Percentiles rank a stretch among this genome's conserved stretches.
These are phyloP conservation scores for Sminthurinus aureus DNA, from an alignment of 2,888 invertebrate genomes.

Conservation along the genomic window DNA sequence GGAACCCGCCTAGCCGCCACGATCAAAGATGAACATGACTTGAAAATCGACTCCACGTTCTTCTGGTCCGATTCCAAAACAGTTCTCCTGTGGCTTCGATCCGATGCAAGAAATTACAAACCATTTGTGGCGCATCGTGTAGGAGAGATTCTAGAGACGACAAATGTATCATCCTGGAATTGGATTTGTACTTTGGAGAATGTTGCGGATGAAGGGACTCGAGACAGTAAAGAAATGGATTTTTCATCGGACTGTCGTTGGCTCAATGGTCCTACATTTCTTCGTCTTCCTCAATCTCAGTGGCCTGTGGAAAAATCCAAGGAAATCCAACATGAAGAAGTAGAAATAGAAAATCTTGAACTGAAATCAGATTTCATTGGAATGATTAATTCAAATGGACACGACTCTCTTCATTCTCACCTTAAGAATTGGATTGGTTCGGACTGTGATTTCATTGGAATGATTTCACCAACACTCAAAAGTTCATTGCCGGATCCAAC, in stretches of 20 bases:
- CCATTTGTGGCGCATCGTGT: slow-evolving; percentile 49
- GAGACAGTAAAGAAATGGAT: slow-evolving; percentile 12
- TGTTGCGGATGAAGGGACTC: slow-evolving; percentile 52
- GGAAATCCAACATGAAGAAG: neutral
- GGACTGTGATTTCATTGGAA: neutral
- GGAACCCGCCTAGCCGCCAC: slow-evolving; percentile 25
- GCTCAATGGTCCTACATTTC: slow-evolving; percentile 51
- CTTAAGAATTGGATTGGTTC: neutral
- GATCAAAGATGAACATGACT: slow-evolving; percentile 24
- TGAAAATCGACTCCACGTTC: slow-evolving; percentile 3
- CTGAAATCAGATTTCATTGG: neutral
- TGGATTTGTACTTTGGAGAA: slow-evolving; percentile 48
- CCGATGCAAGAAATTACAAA: slow-evolving; percentile 39
- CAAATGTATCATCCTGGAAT: slow-evolving; percentile 41
- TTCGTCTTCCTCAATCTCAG: slow-evolving; percentile 18
- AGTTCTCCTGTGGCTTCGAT: slow-evolving; percentile 47
- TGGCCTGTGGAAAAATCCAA: slow-evolving; percentile 37
- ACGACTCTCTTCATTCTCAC: neutral
- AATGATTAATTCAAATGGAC: neutral
- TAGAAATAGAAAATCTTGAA: neutral
- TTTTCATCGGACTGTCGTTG: slow-evolving; percentile 38
- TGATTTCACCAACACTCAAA: neutral
- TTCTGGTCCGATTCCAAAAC: slow-evolving; percentile 51
- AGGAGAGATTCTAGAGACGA: slow-evolving; percentile 50
- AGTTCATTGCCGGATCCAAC: neutral